phyloP scores from a whole-genome alignment of 2,797 vertebrate genomes.

The Dryobates pubescens region DNA sequence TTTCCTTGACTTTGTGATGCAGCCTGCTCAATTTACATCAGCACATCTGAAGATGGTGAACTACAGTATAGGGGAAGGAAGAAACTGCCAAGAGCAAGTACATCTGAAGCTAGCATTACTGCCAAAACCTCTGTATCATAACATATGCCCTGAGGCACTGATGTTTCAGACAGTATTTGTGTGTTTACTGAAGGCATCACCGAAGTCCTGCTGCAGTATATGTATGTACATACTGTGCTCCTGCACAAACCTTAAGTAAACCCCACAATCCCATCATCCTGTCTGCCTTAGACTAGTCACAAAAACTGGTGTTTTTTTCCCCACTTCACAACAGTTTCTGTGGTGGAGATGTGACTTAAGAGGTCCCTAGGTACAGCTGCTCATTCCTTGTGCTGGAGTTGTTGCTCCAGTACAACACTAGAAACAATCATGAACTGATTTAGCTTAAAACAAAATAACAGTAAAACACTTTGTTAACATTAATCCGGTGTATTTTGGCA shows the following conservation, averaged over 20 bases:
- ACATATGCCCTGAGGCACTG: accelerated
- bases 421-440: neutral
- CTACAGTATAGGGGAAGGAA: neutral
- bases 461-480: neutral
- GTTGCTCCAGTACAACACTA: neutral
- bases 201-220: accelerated
- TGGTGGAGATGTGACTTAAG: neutral
- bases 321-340: neutral
- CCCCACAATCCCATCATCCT: neutral
- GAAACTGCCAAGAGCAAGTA: neutral
- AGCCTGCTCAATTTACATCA: neutral
- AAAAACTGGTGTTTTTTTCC: neutral
- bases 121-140: accelerated
- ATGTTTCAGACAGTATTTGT: neutral
- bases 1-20: neutral
- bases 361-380: neutral
- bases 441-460: neutral
- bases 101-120: neutral
- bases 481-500: neutral
- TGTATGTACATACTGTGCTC: neutral
- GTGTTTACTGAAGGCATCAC: neutral
- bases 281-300: neutral
- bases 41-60: neutral
- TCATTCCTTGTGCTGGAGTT: neutral
- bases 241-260: neutral